phyloP scores from a whole-genome alignment of 1,140 invertebrate genomes.

The Eurytemora carolleeae region DNA sequence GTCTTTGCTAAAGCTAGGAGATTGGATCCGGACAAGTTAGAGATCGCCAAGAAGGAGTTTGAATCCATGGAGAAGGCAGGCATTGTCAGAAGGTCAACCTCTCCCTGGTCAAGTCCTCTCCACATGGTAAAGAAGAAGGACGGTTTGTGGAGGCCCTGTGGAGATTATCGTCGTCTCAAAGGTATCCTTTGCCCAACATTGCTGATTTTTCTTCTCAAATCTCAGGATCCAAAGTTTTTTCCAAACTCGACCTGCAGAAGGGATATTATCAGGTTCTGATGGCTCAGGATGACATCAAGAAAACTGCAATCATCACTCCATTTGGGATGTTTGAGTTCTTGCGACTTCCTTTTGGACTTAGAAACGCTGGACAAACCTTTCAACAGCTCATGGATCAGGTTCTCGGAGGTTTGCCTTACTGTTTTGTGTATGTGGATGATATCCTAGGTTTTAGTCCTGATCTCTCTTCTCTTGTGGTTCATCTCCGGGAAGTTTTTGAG shows the following conservation, averaged over 20 bases:
- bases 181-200: constrained; percentile 20
- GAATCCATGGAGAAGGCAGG: background rate
- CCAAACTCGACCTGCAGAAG: constrained; percentile 20
- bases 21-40: background rate
- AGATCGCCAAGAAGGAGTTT: background rate
- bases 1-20: background rate
- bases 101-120: background rate
- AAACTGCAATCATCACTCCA: too few species aligned
- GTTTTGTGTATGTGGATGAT: too few species aligned
- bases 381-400: constrained; percentile 18
- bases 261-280: too few species aligned
- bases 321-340: too few species aligned
- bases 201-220: constrained; percentile 16
- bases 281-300: too few species aligned
- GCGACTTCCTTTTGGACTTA: too few species aligned
- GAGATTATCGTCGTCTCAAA: constrained; percentile 21
- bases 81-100: background rate
- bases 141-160: constrained; percentile 18
- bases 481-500: constrained; percentile 14
- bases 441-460: constrained; percentile 10
- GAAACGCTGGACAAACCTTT: constrained; percentile 21
- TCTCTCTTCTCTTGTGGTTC: constrained; percentile 5
- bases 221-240: constrained; percentile 15
- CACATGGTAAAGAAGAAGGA: constrained; percentile 18
- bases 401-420: constrained; percentile 7